A percentile compares a stretch with the other conserved stretches of the same genome.
phyloP scores from a whole-genome alignment of 2,113 vertebrate species.

The Paratilapia polleni region DNA sequence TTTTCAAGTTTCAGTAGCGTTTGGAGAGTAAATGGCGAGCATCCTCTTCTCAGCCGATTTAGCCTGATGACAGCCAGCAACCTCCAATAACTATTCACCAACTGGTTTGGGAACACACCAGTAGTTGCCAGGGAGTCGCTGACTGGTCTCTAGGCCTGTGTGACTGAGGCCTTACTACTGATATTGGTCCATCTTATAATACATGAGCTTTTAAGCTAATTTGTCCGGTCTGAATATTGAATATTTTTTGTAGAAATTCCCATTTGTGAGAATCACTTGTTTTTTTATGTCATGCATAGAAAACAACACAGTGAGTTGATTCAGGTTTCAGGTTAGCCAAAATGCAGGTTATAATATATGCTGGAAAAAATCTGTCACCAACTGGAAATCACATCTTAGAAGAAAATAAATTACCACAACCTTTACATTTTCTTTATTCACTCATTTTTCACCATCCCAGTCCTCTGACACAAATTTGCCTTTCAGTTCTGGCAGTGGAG shows the following conservation, averaged over 20 bases:
- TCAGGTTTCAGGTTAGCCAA: no score
- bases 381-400: no score
- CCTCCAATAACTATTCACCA: neutral
- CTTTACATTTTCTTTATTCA: conserved; percentile 15
- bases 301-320: no score
- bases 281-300: no score
- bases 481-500: conserved; percentile 16
- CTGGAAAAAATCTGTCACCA: no score
- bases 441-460: neutral
- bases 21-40: neutral
- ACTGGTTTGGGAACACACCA: neutral
- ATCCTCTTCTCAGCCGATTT: neutral
- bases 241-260: neutral
- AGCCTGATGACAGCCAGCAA: neutral
- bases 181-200: no score
- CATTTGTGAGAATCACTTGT: neutral
- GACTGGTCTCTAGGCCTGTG: neutral
- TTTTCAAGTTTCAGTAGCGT: neutral
- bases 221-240: neutral
- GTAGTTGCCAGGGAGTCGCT: neutral
- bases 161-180: no score
- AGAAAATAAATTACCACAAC: neutral
- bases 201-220: neutral
- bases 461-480: conserved; percentile 3
- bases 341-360: no score